A percentile compares a stretch with the other conserved stretches of the same genome.
Evolutionary conservation across 2,888 invertebrate genomes (phyloP).

Genomic region (Amphipoea lucens): DNA sequence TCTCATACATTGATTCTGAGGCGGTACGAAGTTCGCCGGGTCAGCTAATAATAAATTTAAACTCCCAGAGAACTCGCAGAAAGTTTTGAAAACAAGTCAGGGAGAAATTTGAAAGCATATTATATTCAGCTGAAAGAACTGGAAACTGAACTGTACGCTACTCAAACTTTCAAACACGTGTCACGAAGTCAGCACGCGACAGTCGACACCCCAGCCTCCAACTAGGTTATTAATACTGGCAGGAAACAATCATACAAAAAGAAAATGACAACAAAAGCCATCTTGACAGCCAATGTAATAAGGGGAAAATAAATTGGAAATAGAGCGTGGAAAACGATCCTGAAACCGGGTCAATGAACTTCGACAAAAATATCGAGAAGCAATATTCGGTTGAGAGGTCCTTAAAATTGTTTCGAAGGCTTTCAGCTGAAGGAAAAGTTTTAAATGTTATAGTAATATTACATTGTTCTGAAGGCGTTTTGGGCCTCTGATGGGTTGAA

Average conservation of each 20-base stretch:
- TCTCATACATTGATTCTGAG: no score
- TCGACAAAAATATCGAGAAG: conserved; percentile 49
- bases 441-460: conserved; percentile 24
- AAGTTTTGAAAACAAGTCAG: conserved; percentile 16
- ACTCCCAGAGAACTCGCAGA: not conserved
- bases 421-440: conserved; percentile 27
- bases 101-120: conserved; percentile 28
- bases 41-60: not conserved
- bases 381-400: conserved; percentile 19
- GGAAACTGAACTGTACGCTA: conserved; percentile 11
- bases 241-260: conserved; percentile 52
- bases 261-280: conserved; percentile 59
- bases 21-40: no score
- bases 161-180: conserved; percentile 22
- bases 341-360: conserved; percentile 61
- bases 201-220: not conserved
- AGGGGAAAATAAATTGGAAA: conserved; percentile 65
- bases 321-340: conserved; percentile 51
- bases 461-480: conserved; percentile 35
- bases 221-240: conserved; percentile 21
- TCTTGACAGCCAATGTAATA: conserved; percentile 53
- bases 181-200: conserved; percentile 18
- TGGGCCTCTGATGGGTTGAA: conserved; percentile 13
- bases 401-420: conserved; percentile 39
- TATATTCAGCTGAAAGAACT: conserved; percentile 35